Percentiles rank a stretch among this genome's conserved stretches.
These are phyloP conservation scores for Brachyrhaphis roseni DNA, from an alignment of 2,797 vertebrate species.

Conservation along the genomic window DNA sequence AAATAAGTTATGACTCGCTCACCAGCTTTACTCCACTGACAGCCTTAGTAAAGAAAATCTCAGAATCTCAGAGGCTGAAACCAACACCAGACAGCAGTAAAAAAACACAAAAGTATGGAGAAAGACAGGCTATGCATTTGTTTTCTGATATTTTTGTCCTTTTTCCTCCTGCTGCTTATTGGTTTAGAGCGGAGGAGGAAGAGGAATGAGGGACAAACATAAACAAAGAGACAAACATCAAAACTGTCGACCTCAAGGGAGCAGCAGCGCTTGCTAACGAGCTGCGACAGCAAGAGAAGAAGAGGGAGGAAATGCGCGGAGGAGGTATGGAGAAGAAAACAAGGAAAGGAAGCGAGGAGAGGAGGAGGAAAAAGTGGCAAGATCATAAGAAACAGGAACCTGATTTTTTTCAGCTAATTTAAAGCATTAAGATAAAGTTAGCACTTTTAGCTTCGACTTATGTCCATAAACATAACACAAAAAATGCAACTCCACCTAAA, in stretches of 20 bases:
- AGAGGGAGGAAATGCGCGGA: constrained; percentile 4
- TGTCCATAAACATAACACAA: neutral
- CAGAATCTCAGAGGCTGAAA: constrained; percentile 39
- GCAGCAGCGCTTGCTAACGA: constrained; percentile 73
- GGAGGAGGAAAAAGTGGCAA: neutral
- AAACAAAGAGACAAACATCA: constrained; percentile 81
- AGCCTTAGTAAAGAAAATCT: constrained; percentile 42
- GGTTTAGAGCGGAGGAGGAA: constrained; percentile 64
- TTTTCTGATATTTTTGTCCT: constrained; percentile 34
- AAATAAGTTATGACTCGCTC: constrained; percentile 43
- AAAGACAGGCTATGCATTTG: constrained; percentile 31
- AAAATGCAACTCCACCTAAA: neutral
- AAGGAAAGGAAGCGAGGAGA: neutral
- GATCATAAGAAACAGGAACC: neutral
- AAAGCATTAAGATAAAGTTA: neutral
- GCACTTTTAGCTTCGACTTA: neutral
- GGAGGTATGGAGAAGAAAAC: neutral
- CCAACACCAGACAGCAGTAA: constrained; percentile 53
- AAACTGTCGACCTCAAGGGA: constrained; percentile 72
- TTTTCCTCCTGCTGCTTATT: constrained; percentile 66
- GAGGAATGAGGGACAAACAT: constrained; percentile 72
- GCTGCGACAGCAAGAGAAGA: constrained; percentile 59
- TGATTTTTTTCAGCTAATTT: neutral
- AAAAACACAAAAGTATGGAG: constrained; percentile 1
- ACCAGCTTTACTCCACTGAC: neutral